Percentiles rank a stretch among this genome's conserved stretches.
phyloP scores from a whole-genome alignment of 2,888 invertebrate genomes.

The Strigamia transsilvanica region DNA sequence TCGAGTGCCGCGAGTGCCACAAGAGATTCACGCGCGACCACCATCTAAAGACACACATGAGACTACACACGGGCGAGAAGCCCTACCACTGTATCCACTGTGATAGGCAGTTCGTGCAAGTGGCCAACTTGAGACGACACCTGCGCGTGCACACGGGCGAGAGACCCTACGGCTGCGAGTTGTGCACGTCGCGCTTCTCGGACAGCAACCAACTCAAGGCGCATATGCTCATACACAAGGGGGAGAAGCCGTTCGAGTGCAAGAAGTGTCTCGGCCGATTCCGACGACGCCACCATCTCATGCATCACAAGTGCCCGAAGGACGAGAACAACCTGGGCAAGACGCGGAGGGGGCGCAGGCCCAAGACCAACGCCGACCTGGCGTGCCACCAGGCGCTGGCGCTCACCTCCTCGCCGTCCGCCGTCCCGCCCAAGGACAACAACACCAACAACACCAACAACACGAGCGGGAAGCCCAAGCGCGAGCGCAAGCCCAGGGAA shows the following conservation, averaged over 20 bases:
- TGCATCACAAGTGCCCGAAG: slow-evolving; percentile 81
- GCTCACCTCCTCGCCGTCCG: slow-evolving; percentile 23
- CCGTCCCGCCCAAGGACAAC: slow-evolving; percentile 44
- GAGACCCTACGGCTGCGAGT: slow-evolving; percentile 85
- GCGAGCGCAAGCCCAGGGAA: slow-evolving; percentile 67
- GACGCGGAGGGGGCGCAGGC: slow-evolving; percentile 59
- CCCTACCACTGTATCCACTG: slow-evolving; percentile 92
- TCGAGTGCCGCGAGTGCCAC: slow-evolving; percentile 89
- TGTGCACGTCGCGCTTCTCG: slow-evolving; percentile 85
- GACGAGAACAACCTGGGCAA: slow-evolving; percentile 59
- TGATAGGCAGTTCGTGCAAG: slow-evolving; percentile 91
- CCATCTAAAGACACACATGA: slow-evolving; percentile 90
- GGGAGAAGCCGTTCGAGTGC: slow-evolving; percentile 88
- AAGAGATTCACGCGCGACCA: slow-evolving; percentile 93
- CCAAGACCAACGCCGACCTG: slow-evolving; percentile 55
- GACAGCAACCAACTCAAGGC: slow-evolving; percentile 93
- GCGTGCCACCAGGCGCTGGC: slow-evolving; percentile 26
- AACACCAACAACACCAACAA: slow-evolving; percentile 48
- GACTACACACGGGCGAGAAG: slow-evolving; percentile 91
- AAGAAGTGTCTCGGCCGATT: slow-evolving; percentile 80
- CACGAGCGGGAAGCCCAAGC: slow-evolving; percentile 56
- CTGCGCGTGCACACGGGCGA: slow-evolving; percentile 91
- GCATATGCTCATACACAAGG: slow-evolving; percentile 86
- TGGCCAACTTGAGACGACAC: slow-evolving; percentile 88
- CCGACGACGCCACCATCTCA: slow-evolving; percentile 83